Evolutionary conservation across 2,113 vertebrate species (phyloP).

Genomic region (Deroptyus accipitrinus): DNA sequence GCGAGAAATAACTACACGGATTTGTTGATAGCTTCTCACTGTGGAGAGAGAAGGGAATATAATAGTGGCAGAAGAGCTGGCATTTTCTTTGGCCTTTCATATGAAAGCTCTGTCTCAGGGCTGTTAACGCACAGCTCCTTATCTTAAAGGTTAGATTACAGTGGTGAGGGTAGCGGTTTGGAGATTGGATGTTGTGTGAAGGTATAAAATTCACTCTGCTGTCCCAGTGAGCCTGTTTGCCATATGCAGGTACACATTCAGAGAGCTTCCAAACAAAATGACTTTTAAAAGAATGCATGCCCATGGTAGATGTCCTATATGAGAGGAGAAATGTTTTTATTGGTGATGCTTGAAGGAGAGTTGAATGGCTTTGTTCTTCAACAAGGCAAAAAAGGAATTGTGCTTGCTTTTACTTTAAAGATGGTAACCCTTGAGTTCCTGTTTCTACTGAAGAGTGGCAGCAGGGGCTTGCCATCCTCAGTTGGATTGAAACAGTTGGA

Average conservation of each 20-base stretch:
- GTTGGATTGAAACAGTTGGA: not conserved
- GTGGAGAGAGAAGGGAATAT: not conserved
- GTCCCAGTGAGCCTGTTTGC: slow-evolving; percentile 2
- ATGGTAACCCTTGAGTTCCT: not conserved
- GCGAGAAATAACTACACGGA: slow-evolving; percentile 15
- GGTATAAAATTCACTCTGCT: slow-evolving; percentile 24
- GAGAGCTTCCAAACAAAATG: not conserved
- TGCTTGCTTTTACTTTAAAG: not conserved
- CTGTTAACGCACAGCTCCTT: slow-evolving; percentile 33
- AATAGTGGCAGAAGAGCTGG: slow-evolving; percentile 33
- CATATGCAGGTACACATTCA: not conserved
- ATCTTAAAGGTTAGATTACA: slow-evolving; percentile 45
- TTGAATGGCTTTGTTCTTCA: not conserved
- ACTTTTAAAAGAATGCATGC: not conserved
- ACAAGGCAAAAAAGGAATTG: not conserved
- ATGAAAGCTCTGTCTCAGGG: slow-evolving; percentile 28
- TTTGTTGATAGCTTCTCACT: slow-evolving; percentile 13
- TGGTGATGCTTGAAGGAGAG: not conserved
- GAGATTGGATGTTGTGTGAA: slow-evolving; percentile 14
- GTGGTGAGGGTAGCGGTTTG: not conserved
- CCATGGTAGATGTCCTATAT: not conserved
- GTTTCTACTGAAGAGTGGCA: not conserved
- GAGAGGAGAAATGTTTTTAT: not conserved
- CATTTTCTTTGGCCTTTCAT: slow-evolving; percentile 46
- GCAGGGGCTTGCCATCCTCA: not conserved